Evolutionary conservation across 2,797 vertebrate species (phyloP).

Genomic region (Channallabes apus): DNA sequence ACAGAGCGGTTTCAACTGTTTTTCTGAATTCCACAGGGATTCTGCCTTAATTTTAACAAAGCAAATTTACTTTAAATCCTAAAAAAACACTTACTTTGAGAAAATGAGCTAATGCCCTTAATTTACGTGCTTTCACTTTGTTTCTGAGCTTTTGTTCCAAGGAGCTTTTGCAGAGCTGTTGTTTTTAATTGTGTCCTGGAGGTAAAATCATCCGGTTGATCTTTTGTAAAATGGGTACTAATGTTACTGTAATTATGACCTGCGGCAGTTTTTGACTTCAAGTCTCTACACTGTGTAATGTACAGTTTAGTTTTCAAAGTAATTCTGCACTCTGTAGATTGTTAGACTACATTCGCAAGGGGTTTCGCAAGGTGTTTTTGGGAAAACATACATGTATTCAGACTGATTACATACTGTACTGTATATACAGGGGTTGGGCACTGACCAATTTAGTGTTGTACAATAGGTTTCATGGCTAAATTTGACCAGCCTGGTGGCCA

Average conservation of each 20-base stretch:
- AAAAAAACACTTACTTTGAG: not conserved
- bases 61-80: not conserved
- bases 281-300: not conserved
- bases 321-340: not conserved
- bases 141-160: conserved; percentile 18
- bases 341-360: not conserved
- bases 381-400: not conserved
- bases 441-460: too few species aligned
- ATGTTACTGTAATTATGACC: conserved; percentile 47
- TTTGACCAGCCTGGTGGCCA: too few species aligned
- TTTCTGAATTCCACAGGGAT: not conserved
- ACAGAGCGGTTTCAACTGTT: not conserved
- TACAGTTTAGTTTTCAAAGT: not conserved
- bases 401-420: too few species aligned
- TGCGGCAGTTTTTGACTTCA: conserved; percentile 25
- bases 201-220: conserved; percentile 27
- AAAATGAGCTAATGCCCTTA: not conserved
- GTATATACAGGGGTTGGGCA: too few species aligned
- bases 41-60: not conserved
- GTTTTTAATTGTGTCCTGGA: conserved; percentile 48
- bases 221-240: conserved; percentile 29
- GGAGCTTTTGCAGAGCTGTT: conserved; percentile 42
- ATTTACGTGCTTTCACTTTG: conserved; percentile 23
- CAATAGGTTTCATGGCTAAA: too few species aligned
- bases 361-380: not conserved